These are phyloP conservation scores for Hippocampus abdominalis DNA, from an alignment of 2,113 vertebrate species.

Conservation along the genomic window DNA sequence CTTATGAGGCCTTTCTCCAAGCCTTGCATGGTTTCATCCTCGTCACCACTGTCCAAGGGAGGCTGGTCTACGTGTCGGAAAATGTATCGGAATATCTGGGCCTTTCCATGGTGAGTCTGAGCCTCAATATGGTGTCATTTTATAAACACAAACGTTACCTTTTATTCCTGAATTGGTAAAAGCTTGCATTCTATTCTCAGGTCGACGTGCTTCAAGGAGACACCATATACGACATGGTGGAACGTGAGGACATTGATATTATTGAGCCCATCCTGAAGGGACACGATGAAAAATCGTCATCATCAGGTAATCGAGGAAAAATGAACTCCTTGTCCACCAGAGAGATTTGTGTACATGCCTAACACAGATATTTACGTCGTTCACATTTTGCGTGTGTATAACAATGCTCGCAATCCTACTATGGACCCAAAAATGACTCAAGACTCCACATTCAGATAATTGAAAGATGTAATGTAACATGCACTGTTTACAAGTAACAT, in stretches of 20 bases:
- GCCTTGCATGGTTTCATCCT: conserved; percentile 80
- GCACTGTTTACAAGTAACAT: too few relatives aligned
- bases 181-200: conserved; percentile 32
- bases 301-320: conserved; percentile 46
- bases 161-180: background rate
- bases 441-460: too few relatives aligned
- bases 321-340: background rate
- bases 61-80: conserved; percentile 79
- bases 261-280: conserved; percentile 44
- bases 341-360: background rate
- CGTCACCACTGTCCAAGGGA: conserved; percentile 63
- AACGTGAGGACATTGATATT: conserved; percentile 39
- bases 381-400: too few relatives aligned
- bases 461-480: too few relatives aligned
- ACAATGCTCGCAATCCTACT: too few relatives aligned
- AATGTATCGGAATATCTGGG: conserved; percentile 79
- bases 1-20: conserved; percentile 67
- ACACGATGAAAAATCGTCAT: conserved; percentile 19
- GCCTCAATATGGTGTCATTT: background rate
- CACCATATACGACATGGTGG: conserved; percentile 65
- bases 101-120: conserved; percentile 74
- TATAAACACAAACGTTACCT: background rate
- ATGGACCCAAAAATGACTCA: too few relatives aligned
- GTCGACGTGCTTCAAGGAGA: conserved; percentile 72
- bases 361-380: background rate